A percentile compares a stretch with the other conserved stretches of the same genome.
These are phyloP conservation scores for Eupithecia tripunctaria DNA, from an alignment of 2,888 invertebrate species.

Conservation along the genomic window DNA sequence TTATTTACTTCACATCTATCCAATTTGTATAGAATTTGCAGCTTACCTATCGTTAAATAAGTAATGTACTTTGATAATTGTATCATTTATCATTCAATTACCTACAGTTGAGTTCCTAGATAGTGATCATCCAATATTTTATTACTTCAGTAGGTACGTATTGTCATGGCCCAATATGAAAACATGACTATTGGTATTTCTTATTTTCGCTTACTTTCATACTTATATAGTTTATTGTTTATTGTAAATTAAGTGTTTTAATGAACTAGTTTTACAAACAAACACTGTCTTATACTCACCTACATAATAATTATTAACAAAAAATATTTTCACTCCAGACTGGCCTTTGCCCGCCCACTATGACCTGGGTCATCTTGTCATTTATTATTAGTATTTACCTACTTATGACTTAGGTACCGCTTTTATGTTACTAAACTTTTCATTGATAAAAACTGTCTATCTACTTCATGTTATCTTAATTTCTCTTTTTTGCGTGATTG, in stretches of 20 bases:
- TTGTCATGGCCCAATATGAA: too few species aligned
- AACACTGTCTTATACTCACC: not conserved
- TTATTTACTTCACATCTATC: not conserved
- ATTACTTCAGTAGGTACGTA: not conserved
- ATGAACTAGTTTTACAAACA: not conserved
- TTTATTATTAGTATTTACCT: too few species aligned
- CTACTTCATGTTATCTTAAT: not conserved
- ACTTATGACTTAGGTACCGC: not conserved
- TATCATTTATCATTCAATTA: not conserved
- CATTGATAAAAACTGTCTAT: not conserved
- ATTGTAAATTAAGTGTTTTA: too few species aligned
- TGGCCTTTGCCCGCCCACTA: not conserved
- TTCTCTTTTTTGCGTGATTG: not conserved
- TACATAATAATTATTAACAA: not conserved
- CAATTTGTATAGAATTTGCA: slow-evolving; percentile 8
- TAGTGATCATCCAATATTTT: not conserved
- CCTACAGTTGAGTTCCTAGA: not conserved
- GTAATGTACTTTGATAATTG: too few species aligned
- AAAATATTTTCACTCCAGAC: not conserved
- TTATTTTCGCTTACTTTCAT: not conserved
- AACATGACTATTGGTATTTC: not conserved
- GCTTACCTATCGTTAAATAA: not conserved
- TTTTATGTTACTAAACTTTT: not conserved
- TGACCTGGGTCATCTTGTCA: not conserved
- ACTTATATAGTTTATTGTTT: not conserved